Evolutionary conservation across 2,888 invertebrate genomes (phyloP).

Genomic region (Hoplodrina ambigua): DNA sequence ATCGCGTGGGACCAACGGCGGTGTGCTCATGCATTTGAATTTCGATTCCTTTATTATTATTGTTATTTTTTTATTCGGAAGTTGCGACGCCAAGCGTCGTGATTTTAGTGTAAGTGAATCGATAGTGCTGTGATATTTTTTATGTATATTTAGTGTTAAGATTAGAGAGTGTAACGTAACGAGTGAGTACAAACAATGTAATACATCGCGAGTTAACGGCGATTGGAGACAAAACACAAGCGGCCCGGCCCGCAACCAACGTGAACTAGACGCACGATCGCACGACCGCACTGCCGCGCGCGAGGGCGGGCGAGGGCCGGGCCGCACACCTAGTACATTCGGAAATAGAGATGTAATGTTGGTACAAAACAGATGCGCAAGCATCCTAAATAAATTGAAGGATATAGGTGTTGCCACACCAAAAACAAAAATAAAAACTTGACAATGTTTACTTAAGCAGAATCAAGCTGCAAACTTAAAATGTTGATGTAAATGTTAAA

Average conservation of each 20-base stretch:
- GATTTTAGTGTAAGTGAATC: conserved; percentile 89
- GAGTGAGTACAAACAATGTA: conserved; percentile 86
- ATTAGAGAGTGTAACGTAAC: conserved; percentile 80
- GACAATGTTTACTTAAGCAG: conserved; percentile 76
- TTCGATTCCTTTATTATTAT: conserved; percentile 85
- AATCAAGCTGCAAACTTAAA: conserved; percentile 73
- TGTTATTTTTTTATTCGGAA: conserved; percentile 76
- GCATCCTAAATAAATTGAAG: conserved; percentile 58
- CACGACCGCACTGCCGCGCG: neutral
- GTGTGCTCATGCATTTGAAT: conserved; percentile 81
- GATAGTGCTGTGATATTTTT: conserved; percentile 91
- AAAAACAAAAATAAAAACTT: conserved; percentile 56
- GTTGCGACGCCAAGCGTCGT: conserved; percentile 83
- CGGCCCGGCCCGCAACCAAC: conserved; percentile 42
- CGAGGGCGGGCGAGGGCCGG: conserved; percentile 28
- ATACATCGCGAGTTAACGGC: conserved; percentile 72
- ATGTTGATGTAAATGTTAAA: conserved; percentile 80
- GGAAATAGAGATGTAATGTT: conserved; percentile 62
- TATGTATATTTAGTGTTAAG: conserved; percentile 89
- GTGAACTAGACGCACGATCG: neutral
- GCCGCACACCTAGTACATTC: conserved; percentile 54
- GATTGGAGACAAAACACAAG: conserved; percentile 47
- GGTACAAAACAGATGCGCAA: conserved; percentile 65
- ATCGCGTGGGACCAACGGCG: conserved; percentile 68
- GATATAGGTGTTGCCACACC: conserved; percentile 64